phyloP scores from a whole-genome alignment of 1,140 invertebrate species.

The Medauroidea extradentata region DNA sequence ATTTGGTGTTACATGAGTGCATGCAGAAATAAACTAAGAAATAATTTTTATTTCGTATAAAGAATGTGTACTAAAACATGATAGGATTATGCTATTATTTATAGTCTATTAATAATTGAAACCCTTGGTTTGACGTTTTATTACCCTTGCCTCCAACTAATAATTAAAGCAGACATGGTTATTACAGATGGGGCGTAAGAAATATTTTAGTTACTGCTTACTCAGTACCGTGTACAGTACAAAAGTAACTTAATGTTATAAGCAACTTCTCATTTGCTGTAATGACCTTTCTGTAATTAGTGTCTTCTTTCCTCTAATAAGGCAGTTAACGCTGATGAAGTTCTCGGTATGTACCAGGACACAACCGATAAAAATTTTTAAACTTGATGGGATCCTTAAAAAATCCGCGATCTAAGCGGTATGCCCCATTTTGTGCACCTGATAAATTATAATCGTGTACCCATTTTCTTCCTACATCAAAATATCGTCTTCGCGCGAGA shows the following conservation, averaged over 20 bases:
- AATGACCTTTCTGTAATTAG: not conserved
- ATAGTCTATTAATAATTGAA: too few species aligned
- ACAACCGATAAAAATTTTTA: constrained; percentile 1
- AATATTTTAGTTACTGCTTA: not conserved
- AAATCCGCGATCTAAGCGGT: not conserved
- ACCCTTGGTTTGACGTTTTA: too few species aligned
- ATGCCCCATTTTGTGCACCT: constrained; percentile 1
- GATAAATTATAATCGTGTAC: not conserved
- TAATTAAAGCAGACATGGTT: too few species aligned
- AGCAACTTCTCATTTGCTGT: not conserved
- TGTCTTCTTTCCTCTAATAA: not conserved
- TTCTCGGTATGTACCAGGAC: not conserved
- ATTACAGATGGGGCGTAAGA: not conserved
- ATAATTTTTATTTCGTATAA: too few species aligned
- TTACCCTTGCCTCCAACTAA: too few species aligned
- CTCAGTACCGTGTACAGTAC: not conserved
- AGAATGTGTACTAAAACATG: too few species aligned
- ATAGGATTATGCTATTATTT: too few species aligned
- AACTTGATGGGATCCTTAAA: constrained; percentile 1
- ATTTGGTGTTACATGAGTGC: too few species aligned
- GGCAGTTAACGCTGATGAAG: not conserved
- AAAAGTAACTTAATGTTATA: not conserved
- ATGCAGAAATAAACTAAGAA: too few species aligned
- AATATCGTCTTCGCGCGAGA: not conserved
- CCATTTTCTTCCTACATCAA: not conserved